phyloP scores from a whole-genome alignment of 2,113 vertebrate genomes.

The Bos indicus region DNA sequence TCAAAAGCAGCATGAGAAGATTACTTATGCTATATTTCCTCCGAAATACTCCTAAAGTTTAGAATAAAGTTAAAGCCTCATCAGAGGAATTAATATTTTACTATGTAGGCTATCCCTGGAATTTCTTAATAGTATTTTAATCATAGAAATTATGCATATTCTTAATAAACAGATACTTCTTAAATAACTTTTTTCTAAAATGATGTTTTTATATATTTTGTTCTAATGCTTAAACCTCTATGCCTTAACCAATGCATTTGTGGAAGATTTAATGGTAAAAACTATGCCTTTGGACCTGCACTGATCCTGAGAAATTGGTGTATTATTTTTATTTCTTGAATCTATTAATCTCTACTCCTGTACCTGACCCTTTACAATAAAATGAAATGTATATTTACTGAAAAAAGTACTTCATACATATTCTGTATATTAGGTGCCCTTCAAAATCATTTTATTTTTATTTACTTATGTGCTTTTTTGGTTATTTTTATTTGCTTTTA shows the following conservation, averaged over 20 bases:
- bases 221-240: not conserved
- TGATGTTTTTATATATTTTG: not conserved
- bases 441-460: not conserved
- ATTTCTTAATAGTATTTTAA: not conserved
- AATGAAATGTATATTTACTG: not conserved
- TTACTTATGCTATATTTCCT: not conserved
- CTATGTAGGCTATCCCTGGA: not conserved
- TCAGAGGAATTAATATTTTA: not conserved
- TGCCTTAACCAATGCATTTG: not conserved
- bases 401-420: not conserved
- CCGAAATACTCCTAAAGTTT: constrained; percentile 2
- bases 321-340: constrained; percentile 1
- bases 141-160: not conserved
- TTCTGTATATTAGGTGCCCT: not conserved
- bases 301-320: not conserved
- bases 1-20: not conserved
- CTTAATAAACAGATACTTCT: not conserved
- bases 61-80: not conserved
- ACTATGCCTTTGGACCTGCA: not conserved
- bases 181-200: not conserved
- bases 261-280: not conserved
- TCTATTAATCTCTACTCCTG: not conserved
- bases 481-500: not conserved
- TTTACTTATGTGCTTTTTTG: not conserved
- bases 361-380: not conserved